phyloP scores from a whole-genome alignment of 2,888 invertebrate genomes.

The Dermolepida albohirtum region DNA sequence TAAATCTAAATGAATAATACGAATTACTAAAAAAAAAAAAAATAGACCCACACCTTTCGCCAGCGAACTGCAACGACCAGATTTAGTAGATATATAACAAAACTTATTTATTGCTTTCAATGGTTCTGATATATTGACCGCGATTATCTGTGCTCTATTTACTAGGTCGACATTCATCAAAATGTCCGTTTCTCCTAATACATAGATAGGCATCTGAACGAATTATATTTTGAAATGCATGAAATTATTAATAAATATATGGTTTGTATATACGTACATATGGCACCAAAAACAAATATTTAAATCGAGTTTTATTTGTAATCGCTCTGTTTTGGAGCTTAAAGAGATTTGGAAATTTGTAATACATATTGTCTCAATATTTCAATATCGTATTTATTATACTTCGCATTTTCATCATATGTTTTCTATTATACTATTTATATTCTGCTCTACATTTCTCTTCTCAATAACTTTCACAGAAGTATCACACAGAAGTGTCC shows the following conservation, averaged over 20 bases:
- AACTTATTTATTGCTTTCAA: conserved; percentile 28
- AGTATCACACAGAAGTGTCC: too few relatives aligned
- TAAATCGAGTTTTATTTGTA: too few relatives aligned
- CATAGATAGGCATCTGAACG: conserved; percentile 13
- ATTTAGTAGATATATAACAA: conserved; percentile 5
- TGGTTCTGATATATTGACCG: conserved; percentile 9
- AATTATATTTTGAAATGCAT: conserved; percentile 11
- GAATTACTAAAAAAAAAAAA: background rate
- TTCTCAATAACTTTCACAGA: too few relatives aligned
- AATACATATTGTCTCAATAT: too few relatives aligned
- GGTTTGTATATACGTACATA: too few relatives aligned
- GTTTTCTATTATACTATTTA: too few relatives aligned
- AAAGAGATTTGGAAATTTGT: too few relatives aligned
- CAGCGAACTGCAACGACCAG: background rate
- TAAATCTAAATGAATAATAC: background rate
- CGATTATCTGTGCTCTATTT: conserved; percentile 28
- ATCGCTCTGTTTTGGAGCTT: too few relatives aligned
- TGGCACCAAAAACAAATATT: too few relatives aligned
- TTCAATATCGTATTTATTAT: too few relatives aligned
- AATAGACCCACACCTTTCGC: background rate
- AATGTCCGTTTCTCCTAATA: conserved; percentile 2
- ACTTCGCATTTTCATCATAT: too few relatives aligned
- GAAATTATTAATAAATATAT: background rate
- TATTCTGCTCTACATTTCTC: too few relatives aligned
- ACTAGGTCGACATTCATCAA: conserved; percentile 19